Evolutionary conservation across 2,113 vertebrate species (phyloP).

Genomic region (Tupaia chinensis): DNA sequence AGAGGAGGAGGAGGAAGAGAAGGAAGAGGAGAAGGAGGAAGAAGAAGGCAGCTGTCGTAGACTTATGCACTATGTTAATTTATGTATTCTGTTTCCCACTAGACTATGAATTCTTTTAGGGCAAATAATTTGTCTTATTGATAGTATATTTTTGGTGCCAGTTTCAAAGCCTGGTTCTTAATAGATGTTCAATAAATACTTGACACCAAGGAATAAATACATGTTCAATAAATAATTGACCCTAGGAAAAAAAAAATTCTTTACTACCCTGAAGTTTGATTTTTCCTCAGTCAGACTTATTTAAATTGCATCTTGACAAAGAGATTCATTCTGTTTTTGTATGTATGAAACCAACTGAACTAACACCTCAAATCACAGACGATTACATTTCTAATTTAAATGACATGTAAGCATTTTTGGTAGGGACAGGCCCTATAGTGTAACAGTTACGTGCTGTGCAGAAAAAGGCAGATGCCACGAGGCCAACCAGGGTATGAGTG

Average conservation of each 20-base stretch:
- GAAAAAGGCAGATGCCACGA: too few species aligned
- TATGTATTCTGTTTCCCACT: background rate
- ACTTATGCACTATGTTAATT: background rate
- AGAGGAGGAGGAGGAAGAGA: too few species aligned
- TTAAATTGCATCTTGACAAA: constrained; percentile 48
- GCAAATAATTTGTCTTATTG: background rate
- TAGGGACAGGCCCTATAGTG: too few species aligned
- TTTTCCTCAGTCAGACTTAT: constrained; percentile 15
- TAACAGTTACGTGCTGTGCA: too few species aligned
- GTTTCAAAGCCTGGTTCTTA: constrained; percentile 34
- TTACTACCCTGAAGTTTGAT: background rate
- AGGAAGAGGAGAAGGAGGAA: too few species aligned
- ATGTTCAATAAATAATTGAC: background rate
- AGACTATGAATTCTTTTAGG: background rate
- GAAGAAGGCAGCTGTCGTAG: background rate
- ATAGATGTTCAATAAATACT: background rate
- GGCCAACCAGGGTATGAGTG: too few species aligned
- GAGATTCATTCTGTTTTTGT: constrained; percentile 10
- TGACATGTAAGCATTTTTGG: too few species aligned
- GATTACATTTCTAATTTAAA: constrained; percentile 45
- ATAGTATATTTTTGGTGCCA: background rate
- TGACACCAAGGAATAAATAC: background rate
- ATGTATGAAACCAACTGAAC: background rate
- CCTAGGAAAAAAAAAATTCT: background rate
- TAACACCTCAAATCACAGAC: constrained; percentile 22